Conservation (phyloP, 2,113 vertebrate genomes). For the Antechinus flavipes region DNA sequence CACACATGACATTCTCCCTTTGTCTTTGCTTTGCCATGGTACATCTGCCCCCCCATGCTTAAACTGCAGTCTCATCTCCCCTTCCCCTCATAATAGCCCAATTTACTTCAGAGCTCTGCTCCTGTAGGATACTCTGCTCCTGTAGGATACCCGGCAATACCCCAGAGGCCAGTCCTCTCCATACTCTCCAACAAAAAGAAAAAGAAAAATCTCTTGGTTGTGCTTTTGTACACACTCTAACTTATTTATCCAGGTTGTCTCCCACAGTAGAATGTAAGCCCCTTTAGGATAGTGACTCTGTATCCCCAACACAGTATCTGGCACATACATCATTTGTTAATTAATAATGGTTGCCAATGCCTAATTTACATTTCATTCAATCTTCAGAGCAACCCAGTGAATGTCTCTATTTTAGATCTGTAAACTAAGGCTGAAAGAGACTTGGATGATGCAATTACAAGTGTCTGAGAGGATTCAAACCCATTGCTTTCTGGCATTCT, state of each 20-base stretch:
- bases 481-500: background rate
- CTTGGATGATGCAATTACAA: background rate
- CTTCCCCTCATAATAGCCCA: background rate
- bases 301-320: background rate
- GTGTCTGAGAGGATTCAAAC: background rate
- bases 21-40: background rate
- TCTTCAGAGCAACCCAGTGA: background rate
- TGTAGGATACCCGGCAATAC: background rate
- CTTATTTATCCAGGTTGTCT: background rate
- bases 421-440: background rate
- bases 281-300: background rate
- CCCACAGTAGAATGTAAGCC: background rate
- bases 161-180: background rate
- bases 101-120: background rate
- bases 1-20: background rate
- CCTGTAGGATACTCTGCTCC: background rate
- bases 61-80: background rate
- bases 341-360: background rate
- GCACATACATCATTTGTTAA: background rate
- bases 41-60: background rate
- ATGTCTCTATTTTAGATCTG: background rate
- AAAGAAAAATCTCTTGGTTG: background rate
- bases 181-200: background rate
- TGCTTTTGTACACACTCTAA: background rate
- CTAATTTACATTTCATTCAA: background rate